phyloP scores from a whole-genome alignment of 2,113 vertebrate genomes.

The Nothocercus nigrocapillus region DNA sequence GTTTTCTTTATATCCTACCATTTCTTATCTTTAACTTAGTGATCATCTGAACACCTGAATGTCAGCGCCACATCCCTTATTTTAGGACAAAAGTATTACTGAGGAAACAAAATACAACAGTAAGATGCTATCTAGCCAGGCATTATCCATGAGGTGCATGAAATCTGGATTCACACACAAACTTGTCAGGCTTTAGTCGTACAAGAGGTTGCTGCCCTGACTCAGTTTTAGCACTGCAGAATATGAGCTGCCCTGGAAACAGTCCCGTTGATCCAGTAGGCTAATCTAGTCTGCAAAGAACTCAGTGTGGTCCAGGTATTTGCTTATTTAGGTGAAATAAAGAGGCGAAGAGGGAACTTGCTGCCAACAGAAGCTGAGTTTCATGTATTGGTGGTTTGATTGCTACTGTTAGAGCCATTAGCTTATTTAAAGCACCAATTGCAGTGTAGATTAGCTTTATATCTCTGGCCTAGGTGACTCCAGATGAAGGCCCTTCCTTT shows the following conservation, averaged over 20 bases:
- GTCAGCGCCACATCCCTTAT: neutral
- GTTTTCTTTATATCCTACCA: neutral
- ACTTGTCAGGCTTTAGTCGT: neutral
- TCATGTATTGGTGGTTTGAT: neutral
- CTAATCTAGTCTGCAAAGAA: too few species aligned
- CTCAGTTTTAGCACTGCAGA: neutral
- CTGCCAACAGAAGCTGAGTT: neutral
- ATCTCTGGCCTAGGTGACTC: neutral
- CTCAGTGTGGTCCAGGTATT: fast-evolving
- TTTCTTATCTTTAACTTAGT: neutral
- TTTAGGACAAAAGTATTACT: neutral
- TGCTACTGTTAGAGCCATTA: neutral
- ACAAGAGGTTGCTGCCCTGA: neutral
- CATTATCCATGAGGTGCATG: fast-evolving
- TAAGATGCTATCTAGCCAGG: neutral
- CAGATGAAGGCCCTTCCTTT: neutral
- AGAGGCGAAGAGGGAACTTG: neutral
- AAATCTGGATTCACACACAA: neutral
- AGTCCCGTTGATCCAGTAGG: neutral
- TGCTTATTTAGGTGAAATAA: neutral
- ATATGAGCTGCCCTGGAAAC: neutral
- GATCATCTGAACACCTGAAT: neutral
- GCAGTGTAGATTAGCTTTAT: neutral
- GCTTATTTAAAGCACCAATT: neutral
- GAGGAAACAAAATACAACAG: neutral